Base-by-base conservation (phyloP, 2,888 invertebrate species). In the Cataglyphis albicans region DNA sequence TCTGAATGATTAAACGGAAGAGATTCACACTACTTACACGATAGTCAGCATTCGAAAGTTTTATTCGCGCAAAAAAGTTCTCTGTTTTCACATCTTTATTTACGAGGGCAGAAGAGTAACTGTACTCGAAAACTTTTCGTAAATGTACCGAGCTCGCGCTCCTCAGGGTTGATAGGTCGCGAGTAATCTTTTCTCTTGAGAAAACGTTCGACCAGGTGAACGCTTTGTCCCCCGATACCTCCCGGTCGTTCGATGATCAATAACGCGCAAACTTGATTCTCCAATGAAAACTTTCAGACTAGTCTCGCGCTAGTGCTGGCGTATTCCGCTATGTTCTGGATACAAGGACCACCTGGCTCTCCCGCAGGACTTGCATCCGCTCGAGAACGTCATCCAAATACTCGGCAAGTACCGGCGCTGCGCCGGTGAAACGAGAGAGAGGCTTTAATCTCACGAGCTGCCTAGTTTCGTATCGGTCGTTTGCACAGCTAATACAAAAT, bases 311-410 rank as follows among this genome's bases (percentile, higher is more conserved):
- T 38, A 21, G 52, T 29, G 44, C 44, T 67, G 41, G 78, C 75
- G 74, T 5, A 67, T 81, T 74, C 84, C 82, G 65, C 32, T 44
- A 6, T n/a, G 52, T 52, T 52, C 52, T 57, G 84, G 82, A 75
- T 76, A 86, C 75, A 82, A 87, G 89, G 76, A 84, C 84, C 85
- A 86, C 67, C 85, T 87, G 87, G 84, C 86, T 84, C 84, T 82
- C 78, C 76, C 84, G 75, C 70, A 87, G 86, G 88, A 76, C 83
- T 75, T 87, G 90, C 90, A 90, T 90, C 90, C 89, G 85, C 88
- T 91, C 87, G 85, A 91, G 91, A 88, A 90, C 84, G 86, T 89
- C 86, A 81, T 87, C 88, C 89, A 85, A 91, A 91, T 91, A 90
- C 88, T 91, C 81, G 86, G 91, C 86, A 91, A 91, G 91, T 90